Conservation (phyloP, 2,888 invertebrate genomes). For the Temnothorax unifasciatus region DNA sequence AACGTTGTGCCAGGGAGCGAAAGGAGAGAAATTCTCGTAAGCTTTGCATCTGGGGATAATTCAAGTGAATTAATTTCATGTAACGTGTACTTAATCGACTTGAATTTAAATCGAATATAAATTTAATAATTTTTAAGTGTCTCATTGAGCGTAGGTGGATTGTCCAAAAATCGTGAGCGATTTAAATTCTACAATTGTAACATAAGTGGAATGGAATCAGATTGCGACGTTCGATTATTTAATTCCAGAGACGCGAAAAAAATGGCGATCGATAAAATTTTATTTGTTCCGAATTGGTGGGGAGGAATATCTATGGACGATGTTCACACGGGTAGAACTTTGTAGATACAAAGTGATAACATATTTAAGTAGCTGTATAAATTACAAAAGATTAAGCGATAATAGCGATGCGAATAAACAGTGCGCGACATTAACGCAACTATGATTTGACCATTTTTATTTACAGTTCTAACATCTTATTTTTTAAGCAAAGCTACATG, state of each 20-base stretch:
- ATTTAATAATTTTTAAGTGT: background rate
- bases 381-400: background rate
- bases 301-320: background rate
- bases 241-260: background rate
- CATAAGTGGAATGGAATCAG: too few species aligned
- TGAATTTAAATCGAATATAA: background rate
- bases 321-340: background rate
- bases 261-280: background rate
- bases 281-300: background rate
- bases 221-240: background rate
- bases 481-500: background rate
- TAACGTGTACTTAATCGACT: background rate
- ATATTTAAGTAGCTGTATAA: background rate
- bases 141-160: background rate
- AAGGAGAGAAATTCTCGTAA: background rate
- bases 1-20: background rate
- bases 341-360: background rate
- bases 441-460: background rate
- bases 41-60: background rate
- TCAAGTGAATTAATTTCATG: background rate
- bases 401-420: background rate
- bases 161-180: background rate
- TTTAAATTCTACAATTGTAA: background rate
- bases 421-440: background rate
- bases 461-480: background rate